Evolutionary conservation across 2,113 vertebrate species (phyloP).

Genomic region (Merops nubicus): DNA sequence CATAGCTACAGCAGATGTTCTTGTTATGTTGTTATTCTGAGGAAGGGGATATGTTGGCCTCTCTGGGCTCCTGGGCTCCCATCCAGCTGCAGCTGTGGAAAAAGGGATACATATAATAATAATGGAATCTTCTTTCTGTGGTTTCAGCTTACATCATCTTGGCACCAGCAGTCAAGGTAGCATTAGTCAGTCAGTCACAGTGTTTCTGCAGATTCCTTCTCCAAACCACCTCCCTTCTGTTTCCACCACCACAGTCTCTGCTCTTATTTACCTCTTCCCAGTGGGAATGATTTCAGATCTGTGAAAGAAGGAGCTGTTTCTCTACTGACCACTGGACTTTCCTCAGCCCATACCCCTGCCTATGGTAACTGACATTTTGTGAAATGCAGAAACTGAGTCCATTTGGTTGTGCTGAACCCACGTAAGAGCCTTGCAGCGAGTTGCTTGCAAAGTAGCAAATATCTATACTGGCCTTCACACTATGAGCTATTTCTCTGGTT

Average conservation of each 20-base stretch:
- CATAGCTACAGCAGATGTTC: conserved; percentile 58
- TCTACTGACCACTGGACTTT: conserved; percentile 19
- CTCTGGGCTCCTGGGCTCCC: conserved; percentile 14
- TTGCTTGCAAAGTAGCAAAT: background rate
- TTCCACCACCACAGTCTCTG: background rate
- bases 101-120: conserved; percentile 63
- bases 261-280: background rate
- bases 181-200: background rate
- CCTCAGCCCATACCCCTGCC: background rate
- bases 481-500: background rate
- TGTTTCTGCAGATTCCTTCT: background rate
- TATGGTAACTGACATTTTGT: background rate
- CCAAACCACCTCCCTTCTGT: background rate
- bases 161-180: conserved; percentile 49
- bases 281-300: background rate
- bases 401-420: background rate
- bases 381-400: conserved; percentile 29
- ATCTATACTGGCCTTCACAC: background rate
- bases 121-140: conserved; percentile 56
- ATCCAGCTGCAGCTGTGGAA: conserved; percentile 61
- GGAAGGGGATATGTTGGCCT: conserved; percentile 22
- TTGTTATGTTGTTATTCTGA: conserved; percentile 27
- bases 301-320: background rate
- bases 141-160: conserved; percentile 53
- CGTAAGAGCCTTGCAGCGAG: background rate